phyloP scores from a whole-genome alignment of 1,140 invertebrate species.

The Sycophaga agraensis region DNA sequence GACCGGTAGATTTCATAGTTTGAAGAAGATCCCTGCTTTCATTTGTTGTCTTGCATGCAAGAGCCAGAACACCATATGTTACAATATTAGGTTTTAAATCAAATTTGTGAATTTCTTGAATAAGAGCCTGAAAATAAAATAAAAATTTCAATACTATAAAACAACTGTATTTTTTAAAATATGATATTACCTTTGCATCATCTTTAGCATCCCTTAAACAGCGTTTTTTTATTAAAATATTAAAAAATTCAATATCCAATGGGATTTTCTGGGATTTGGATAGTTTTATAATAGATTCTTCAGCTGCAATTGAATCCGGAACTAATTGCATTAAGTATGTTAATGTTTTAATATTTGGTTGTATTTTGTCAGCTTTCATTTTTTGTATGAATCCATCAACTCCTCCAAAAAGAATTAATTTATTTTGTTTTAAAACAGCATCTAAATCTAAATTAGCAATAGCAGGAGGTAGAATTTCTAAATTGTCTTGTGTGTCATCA shows the following conservation, averaged over 20 bases:
- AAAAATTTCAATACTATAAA: constrained; percentile 23
- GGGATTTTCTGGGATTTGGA: constrained; percentile 55
- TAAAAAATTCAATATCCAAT: constrained; percentile 81
- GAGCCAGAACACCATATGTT: constrained; percentile 83
- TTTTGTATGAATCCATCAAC: constrained; percentile 69
- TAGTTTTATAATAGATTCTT: constrained; percentile 64
- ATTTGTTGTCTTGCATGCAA: constrained; percentile 67
- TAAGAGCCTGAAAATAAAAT: constrained; percentile 60
- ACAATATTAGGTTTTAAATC: constrained; percentile 71
- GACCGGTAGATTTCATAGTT: constrained; percentile 68
- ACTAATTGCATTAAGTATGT: constrained; percentile 74
- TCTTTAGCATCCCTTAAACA: constrained; percentile 67
- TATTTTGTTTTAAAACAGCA: constrained; percentile 56
- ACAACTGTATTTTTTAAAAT: constrained; percentile 7
- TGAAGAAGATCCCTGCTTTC: constrained; percentile 66
- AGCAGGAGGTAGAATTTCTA: neutral
- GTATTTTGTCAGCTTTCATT: constrained; percentile 68
- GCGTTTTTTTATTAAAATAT: constrained; percentile 81
- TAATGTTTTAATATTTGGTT: constrained; percentile 78
- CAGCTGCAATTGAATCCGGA: constrained; percentile 65
- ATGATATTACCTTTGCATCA: constrained; percentile 64
- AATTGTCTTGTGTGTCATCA: neutral
- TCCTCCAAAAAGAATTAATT: constrained; percentile 81
- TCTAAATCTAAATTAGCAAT: constrained; percentile 33
- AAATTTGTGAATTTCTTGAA: constrained; percentile 63